A percentile compares a stretch with the other conserved stretches of the same genome.
Evolutionary conservation across 2,113 vertebrate species (phyloP).

Genomic region (Otis tarda): DNA sequence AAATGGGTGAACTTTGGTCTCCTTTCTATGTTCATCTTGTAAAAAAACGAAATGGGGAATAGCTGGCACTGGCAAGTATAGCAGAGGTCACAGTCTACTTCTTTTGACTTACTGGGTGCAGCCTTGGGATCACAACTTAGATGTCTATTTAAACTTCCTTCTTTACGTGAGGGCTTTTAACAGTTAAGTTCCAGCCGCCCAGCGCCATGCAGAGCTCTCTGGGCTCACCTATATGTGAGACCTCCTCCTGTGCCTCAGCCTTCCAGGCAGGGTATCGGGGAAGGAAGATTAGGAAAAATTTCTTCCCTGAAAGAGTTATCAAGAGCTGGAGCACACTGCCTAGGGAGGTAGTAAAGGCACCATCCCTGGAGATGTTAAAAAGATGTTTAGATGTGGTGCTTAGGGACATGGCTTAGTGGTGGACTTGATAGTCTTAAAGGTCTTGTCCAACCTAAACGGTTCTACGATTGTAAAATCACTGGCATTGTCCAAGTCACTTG

Average conservation of each 20-base stretch:
- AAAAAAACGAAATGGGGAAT: not conserved
- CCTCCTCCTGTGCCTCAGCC: not conserved
- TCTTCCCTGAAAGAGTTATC: no score
- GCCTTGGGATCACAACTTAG: not conserved
- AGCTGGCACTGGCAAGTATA: not conserved
- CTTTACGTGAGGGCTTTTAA: rapidly evolving
- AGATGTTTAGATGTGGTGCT: no score
- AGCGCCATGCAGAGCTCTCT: rapidly evolving
- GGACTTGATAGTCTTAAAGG: no score
- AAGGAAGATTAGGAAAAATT: not conserved
- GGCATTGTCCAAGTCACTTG: not conserved
- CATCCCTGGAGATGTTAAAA: no score
- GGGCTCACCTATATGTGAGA: not conserved
- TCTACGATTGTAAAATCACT: no score
- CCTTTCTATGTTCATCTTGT: not conserved
- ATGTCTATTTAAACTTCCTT: not conserved
- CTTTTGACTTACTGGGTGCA: not conserved
- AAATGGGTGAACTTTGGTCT: not conserved
- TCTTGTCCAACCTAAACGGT: no score
- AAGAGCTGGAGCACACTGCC: no score
- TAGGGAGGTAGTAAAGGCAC: no score
- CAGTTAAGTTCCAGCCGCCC: not conserved
- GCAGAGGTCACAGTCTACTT: not conserved
- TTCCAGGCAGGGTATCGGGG: not conserved
- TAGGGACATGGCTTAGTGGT: no score